These are phyloP conservation scores for Microcebus ravelobensis DNA, from an alignment of 2,113 vertebrate species.

Conservation along the genomic window DNA sequence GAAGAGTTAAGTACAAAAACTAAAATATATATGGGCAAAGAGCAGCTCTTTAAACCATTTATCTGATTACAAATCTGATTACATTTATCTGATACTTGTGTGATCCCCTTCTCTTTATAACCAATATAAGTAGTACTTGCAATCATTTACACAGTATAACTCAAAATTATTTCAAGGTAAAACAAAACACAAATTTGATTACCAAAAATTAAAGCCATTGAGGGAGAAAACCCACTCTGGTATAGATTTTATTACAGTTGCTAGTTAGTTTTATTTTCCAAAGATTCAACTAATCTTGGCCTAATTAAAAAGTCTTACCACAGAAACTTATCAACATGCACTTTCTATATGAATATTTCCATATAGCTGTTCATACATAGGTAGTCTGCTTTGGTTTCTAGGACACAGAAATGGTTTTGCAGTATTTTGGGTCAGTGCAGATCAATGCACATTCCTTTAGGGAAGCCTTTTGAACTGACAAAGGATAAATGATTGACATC, in stretches of 20 bases:
- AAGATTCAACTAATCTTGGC: conserved; percentile 1
- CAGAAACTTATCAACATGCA: conserved; percentile 71
- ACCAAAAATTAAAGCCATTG: background rate
- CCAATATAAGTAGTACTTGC: background rate
- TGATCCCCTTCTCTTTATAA: background rate
- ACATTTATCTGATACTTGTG: background rate
- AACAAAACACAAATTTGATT: background rate
- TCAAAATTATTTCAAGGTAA: conserved; percentile 33
- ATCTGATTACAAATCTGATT: background rate
- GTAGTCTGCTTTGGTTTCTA: conserved; percentile 76
- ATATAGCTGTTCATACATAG: conserved; percentile 29
- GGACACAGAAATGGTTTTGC: conserved; percentile 80
- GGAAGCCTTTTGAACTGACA: conserved; percentile 82
- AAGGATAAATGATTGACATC: conserved; percentile 81
- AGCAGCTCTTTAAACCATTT: background rate
- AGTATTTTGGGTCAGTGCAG: conserved; percentile 83
- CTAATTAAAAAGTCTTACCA: conserved; percentile 9
- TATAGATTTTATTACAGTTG: background rate
- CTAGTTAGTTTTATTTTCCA: background rate
- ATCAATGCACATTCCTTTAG: conserved; percentile 84
- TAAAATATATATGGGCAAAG: background rate
- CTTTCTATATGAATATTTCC: conserved; percentile 73
- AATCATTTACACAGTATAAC: background rate
- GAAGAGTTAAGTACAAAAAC: background rate
- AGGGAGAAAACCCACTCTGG: background rate